Evolutionary conservation across 2,797 vertebrate species (phyloP).

Genomic region (Muraenolepis orangiensis): DNA sequence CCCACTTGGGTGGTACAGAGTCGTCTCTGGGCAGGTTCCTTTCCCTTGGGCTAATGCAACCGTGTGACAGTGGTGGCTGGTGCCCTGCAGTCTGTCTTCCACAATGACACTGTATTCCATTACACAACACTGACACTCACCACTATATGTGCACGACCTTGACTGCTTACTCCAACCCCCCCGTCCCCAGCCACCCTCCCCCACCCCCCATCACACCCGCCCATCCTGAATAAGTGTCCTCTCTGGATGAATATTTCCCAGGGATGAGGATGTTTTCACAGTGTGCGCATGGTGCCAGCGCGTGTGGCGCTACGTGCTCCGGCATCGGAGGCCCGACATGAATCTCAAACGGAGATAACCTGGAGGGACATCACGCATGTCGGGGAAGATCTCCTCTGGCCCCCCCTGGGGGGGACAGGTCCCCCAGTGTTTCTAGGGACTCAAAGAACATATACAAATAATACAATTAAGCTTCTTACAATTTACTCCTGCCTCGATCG

Average conservation of each 20-base stretch:
- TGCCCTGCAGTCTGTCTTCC: conserved; percentile 1
- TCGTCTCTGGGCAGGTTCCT: not conserved
- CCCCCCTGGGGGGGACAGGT: not conserved
- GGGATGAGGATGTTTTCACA: conserved; percentile 23
- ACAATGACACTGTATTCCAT: conserved; percentile 23
- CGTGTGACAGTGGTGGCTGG: not conserved
- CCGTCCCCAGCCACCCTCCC: too few species aligned
- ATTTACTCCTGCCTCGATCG: too few species aligned
- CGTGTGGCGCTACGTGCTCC: conserved; percentile 13
- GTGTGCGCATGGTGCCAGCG: conserved; percentile 12
- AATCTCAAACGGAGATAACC: not conserved
- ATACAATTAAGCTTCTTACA: not conserved
- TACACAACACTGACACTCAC: conserved; percentile 22
- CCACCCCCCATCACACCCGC: not conserved
- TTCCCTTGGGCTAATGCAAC: not conserved
- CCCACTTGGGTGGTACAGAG: not conserved
- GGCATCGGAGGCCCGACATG: conserved; percentile 1
- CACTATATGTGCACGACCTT: conserved; percentile 24
- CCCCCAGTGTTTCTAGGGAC: not conserved
- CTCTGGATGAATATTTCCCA: conserved; percentile 25
- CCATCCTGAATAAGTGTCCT: conserved; percentile 20
- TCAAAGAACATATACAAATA: not conserved
- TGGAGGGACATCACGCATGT: not conserved
- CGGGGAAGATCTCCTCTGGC: not conserved
- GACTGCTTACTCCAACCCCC: not conserved